Conservation (phyloP, 2,888 invertebrate species). For the Acleris sparsana region DNA sequence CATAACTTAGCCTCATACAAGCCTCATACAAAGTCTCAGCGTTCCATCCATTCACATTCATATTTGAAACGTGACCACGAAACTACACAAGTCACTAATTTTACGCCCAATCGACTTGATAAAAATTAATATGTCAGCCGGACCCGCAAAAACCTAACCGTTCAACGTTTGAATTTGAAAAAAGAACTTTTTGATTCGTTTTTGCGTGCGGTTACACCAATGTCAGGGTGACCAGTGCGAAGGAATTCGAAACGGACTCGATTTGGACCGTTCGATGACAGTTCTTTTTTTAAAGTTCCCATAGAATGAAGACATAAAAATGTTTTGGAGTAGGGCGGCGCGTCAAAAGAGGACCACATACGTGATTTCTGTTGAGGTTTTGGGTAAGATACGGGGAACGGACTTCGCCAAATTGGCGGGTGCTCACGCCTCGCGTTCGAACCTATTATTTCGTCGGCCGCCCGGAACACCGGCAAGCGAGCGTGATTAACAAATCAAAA, state of each 20-base stretch:
- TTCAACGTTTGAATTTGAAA: slow-evolving; percentile 58
- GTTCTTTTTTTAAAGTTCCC: slow-evolving; percentile 63
- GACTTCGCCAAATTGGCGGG: slow-evolving; percentile 76
- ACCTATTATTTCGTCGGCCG: slow-evolving; percentile 77
- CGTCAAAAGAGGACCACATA: slow-evolving; percentile 78
- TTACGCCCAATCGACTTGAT: slow-evolving; percentile 78
- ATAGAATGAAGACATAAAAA: slow-evolving; percentile 82
- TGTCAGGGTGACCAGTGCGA: slow-evolving; percentile 70
- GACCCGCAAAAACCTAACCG: slow-evolving; percentile 60
- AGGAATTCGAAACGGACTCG: slow-evolving; percentile 68
- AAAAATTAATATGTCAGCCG: slow-evolving; percentile 78
- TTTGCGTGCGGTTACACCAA: slow-evolving; percentile 72
- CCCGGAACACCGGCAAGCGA: slow-evolving; percentile 61
- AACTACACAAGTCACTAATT: slow-evolving; percentile 72
- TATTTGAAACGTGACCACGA: slow-evolving; percentile 75
- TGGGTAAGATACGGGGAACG: slow-evolving; percentile 60
- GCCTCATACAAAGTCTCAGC: slow-evolving; percentile 62
- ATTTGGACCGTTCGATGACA: slow-evolving; percentile 61
- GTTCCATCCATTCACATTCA: slow-evolving; percentile 68
- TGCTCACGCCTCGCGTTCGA: slow-evolving; percentile 74
- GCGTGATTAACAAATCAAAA: slow-evolving; percentile 77
- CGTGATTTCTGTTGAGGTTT: slow-evolving; percentile 65
- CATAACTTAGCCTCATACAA: slow-evolving; percentile 76
- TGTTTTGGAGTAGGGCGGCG: slow-evolving; percentile 69
- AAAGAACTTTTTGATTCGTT: slow-evolving; percentile 69